These are phyloP conservation scores for Erithacus rubecula DNA, from an alignment of 2,797 vertebrate genomes.

Conservation along the genomic window DNA sequence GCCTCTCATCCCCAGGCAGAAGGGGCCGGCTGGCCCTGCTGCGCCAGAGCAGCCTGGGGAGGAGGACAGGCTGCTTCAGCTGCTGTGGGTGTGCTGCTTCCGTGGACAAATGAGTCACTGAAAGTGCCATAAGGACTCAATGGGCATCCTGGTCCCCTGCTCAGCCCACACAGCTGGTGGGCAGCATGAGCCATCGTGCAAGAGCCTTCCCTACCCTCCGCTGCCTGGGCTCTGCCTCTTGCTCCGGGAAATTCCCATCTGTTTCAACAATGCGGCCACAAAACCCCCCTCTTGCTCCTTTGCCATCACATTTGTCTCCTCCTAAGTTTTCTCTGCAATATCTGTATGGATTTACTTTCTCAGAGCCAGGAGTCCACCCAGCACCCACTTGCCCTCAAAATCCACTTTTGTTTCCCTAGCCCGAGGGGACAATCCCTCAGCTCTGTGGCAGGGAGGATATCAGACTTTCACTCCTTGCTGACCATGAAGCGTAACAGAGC, in stretches of 20 bases:
- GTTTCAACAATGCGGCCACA: neutral
- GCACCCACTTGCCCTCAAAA: neutral
- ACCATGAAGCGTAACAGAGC: neutral
- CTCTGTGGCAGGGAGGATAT: neutral
- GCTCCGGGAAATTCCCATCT: neutral
- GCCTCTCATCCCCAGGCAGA: neutral
- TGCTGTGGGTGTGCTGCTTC: slow-evolving; percentile 18
- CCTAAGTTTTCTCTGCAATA: neutral
- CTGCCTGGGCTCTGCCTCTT: neutral
- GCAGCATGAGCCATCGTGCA: neutral
- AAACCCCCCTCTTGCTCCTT: neutral
- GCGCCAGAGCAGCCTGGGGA: neutral
- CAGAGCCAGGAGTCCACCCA: neutral
- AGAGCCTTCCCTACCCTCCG: neutral
- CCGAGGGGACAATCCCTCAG: neutral
- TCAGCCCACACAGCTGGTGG: slow-evolving; percentile 41
- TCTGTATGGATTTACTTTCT: neutral
- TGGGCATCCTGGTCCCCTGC: slow-evolving; percentile 9
- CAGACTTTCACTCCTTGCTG: neutral
- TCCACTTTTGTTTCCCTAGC: neutral
- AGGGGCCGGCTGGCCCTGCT: neutral
- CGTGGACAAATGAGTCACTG: slow-evolving; percentile 33
- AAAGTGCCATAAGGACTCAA: slow-evolving; percentile 18
- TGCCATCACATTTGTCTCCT: neutral
- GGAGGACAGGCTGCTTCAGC: slow-evolving; percentile 28